Conservation (phyloP, 1,140 invertebrate species). For the Metopolophium dirhodum region DNA sequence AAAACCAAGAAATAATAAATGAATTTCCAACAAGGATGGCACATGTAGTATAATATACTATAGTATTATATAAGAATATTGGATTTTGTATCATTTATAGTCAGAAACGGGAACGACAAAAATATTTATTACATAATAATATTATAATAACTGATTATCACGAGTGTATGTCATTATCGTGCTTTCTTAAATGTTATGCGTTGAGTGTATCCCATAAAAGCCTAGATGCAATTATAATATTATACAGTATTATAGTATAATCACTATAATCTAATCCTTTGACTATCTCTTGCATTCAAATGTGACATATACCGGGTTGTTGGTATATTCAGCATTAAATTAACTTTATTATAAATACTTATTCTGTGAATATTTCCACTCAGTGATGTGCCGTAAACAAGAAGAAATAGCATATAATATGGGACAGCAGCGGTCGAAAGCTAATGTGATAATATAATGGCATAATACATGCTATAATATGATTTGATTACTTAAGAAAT, state of each 20-base stretch:
- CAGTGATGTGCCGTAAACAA: too few relatives aligned
- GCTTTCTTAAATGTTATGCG: too few relatives aligned
- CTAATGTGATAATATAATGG: too few relatives aligned
- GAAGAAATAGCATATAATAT: too few relatives aligned
- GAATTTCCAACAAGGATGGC: not conserved
- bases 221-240: not conserved
- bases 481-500: not conserved
- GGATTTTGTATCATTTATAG: too few relatives aligned
- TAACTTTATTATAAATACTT: not conserved
- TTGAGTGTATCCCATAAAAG: not conserved
- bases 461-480: too few relatives aligned
- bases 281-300: not conserved
- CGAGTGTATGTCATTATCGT: too few relatives aligned
- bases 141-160: not conserved
- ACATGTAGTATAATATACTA: not conserved
- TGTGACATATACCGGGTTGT: not conserved
- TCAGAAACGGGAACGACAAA: not conserved
- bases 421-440: too few relatives aligned
- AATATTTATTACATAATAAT: not conserved
- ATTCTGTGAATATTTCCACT: not conserved
- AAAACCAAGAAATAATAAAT: conserved; percentile 31
- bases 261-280: not conserved
- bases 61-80: not conserved
- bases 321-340: not conserved
- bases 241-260: not conserved